Conservation (phyloP, 2,797 vertebrate genomes). For the Lophotriccus pileatus region DNA sequence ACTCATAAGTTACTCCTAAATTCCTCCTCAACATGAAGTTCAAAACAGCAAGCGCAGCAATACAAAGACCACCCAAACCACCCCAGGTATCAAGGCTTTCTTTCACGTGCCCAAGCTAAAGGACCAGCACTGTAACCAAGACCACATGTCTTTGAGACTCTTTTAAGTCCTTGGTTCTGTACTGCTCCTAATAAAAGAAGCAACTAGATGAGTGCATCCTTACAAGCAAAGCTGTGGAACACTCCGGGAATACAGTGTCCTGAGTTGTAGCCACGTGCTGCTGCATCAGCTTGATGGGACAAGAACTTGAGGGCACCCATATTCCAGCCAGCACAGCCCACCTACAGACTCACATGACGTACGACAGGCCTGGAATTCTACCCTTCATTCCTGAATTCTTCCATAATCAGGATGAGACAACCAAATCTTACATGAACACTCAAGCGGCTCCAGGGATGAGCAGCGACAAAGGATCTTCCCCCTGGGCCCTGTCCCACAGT, state of each 20-base stretch:
- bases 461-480: fast-evolving
- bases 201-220: neutral
- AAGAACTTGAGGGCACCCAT: neutral
- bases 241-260: neutral
- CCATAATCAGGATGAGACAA: neutral
- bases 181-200: neutral
- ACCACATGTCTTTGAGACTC: neutral
- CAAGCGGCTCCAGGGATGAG: neutral
- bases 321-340: neutral
- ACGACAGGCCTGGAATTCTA: neutral
- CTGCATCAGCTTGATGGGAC: fast-evolving
- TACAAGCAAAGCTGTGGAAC: neutral
- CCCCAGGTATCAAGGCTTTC: fast-evolving
- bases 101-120: fast-evolving
- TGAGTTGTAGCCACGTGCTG: neutral
- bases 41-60: neutral
- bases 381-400: neutral
- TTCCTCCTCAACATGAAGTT: neutral
- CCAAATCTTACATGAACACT: neutral
- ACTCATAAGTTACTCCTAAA: neutral
- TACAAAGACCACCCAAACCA: neutral
- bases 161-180: neutral
- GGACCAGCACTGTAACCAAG: neutral
- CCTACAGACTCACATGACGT: neutral
- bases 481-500: neutral